Evolutionary conservation across 2,113 vertebrate species (phyloP).

Genomic region (Mola mola): DNA sequence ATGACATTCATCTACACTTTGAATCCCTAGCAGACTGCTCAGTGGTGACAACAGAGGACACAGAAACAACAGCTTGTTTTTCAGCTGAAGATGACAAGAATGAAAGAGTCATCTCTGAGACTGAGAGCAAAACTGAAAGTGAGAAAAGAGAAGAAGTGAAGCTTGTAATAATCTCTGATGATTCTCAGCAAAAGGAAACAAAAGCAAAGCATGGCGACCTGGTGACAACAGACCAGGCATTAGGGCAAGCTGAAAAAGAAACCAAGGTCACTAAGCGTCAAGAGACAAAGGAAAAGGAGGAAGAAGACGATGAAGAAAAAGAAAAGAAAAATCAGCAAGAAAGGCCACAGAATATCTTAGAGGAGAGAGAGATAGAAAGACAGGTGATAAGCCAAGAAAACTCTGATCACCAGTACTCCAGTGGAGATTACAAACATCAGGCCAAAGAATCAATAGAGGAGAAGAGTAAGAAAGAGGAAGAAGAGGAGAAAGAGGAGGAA

Average conservation of each 20-base stretch:
- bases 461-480: conserved; percentile 75
- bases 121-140: conserved; percentile 39
- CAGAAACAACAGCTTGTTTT: conserved; percentile 29
- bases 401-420: conserved; percentile 84
- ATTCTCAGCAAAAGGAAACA: conserved; percentile 54
- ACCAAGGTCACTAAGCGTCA: conserved; percentile 22
- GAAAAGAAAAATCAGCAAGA: conserved; percentile 42
- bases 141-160: conserved; percentile 63
- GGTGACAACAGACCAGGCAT: conserved; percentile 37
- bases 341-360: conserved; percentile 30
- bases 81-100: conserved; percentile 15
- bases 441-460: conserved; percentile 75
- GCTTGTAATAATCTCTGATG: conserved; percentile 25
- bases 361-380: conserved; percentile 61
- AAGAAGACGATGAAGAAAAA: conserved; percentile 46
- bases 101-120: conserved; percentile 21
- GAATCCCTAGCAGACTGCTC: conserved; percentile 36
- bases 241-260: conserved; percentile 40
- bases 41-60: conserved; percentile 29
- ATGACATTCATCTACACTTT: conserved; percentile 3
- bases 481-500: conserved; percentile 69
- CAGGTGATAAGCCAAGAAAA: conserved; percentile 73
- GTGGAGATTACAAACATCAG: conserved; percentile 76
- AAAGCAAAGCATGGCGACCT: conserved; percentile 74
- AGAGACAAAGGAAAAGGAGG: conserved; percentile 43